These are phyloP conservation scores for Megaptera novaeangliae DNA, from an alignment of 2,113 vertebrate species.

Conservation along the genomic window DNA sequence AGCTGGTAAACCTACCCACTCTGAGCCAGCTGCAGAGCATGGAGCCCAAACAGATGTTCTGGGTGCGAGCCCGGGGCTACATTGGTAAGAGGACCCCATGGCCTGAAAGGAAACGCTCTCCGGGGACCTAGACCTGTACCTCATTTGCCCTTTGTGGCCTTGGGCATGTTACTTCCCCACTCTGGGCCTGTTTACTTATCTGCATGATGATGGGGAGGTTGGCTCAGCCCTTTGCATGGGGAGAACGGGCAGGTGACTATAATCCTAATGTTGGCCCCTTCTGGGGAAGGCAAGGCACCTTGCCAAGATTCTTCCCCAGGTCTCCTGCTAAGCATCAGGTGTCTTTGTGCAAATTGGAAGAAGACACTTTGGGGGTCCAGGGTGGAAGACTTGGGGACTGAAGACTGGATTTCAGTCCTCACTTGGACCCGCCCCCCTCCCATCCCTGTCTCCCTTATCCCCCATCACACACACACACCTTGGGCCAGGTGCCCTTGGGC, in stretches of 20 bases:
- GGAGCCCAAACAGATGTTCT: conserved; percentile 90
- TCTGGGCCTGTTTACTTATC: background rate
- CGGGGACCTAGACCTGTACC: background rate
- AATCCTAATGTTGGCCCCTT: background rate
- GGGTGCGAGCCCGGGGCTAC: conserved; percentile 91
- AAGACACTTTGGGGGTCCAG: background rate
- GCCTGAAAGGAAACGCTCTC: background rate
- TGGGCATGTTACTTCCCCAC: background rate
- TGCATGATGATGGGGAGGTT: background rate
- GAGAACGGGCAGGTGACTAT: background rate
- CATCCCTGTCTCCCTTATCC: background rate
- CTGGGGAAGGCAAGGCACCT: background rate
- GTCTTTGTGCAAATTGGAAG: background rate
- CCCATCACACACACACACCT: background rate
- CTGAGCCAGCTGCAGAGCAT: conserved; percentile 55
- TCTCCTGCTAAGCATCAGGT: background rate
- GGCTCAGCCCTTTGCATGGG: background rate
- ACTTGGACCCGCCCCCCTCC: background rate
- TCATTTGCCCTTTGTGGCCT: background rate
- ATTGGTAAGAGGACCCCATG: conserved; percentile 85
- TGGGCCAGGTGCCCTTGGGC: background rate
- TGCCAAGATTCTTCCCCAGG: background rate
- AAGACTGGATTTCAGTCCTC: background rate
- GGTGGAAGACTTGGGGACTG: background rate
- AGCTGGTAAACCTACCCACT: conserved; percentile 85